Base-by-base conservation (phyloP, 2,888 invertebrate species). In the Amphipyra berbera region DNA sequence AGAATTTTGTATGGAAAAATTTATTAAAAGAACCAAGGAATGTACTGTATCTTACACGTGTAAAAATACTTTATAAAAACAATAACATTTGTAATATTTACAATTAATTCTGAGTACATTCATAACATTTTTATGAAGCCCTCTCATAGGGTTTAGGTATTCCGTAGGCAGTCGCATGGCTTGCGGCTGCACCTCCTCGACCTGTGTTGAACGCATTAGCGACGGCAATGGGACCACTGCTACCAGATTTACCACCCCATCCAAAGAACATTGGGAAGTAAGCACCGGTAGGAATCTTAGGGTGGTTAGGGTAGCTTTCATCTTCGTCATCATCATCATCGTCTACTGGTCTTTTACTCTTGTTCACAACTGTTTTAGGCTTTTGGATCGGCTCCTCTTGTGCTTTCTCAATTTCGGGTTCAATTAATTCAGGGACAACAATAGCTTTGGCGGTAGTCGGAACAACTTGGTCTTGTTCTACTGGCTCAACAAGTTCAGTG, bases 141-240 rank as follows among this genome's bases (percentile, higher is more conserved):
- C 86, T 87, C 71, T 70, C 87, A 63, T 88, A 89, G 56, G 93
- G 88, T 81, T 95, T 87, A 0, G 96, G 95, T 55, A 95, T 95
- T 4, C 96, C 97, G 80, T 96, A 97, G 0, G 96, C 96, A 0
- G 96, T 96, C 0, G 97, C 97, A 68, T 97, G 96, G 70, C 97
- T 97, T 61, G 95, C 96, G 1, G 97, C 97, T 0, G 96, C 96
- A 0, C 97, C 97, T 0, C 97, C 96, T 70, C 95, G 95, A 0
- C 96, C 96, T 0, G 96, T 97, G 81, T 96, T 97, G 83, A 96
- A 97, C 49, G 96, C 96, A 82, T 97, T 97, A 15, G 97, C 97
- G 13, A 97, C 95, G 5, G 97, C 97, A 0, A 96, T 96, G 5
- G 96, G 95, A 0, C 96, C 95, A 7, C 96, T 96, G 15, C 90